These are phyloP conservation scores for Aphelenchoides fujianensis DNA, from an alignment of 1,140 invertebrate species.

Conservation along the genomic window DNA sequence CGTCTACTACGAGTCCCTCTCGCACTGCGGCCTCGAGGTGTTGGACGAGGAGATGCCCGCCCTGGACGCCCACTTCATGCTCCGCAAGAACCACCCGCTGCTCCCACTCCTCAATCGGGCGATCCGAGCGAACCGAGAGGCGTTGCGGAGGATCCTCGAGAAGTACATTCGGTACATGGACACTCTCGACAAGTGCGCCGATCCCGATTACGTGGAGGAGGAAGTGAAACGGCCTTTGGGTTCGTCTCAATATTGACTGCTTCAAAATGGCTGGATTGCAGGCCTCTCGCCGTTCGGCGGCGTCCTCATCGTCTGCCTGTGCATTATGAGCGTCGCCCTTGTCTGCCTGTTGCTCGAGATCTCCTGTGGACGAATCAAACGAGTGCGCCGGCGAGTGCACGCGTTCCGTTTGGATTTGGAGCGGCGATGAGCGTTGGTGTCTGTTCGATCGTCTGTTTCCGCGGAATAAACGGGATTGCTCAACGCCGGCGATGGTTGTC, in stretches of 20 bases:
- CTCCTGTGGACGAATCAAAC: background rate
- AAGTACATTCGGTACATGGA: background rate
- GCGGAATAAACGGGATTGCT: too few species aligned
- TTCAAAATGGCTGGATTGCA: too few species aligned
- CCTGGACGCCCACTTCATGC: background rate
- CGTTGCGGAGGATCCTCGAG: background rate
- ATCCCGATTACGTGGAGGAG: background rate
- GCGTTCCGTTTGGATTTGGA: background rate
- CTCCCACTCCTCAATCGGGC: background rate
- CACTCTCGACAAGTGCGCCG: background rate
- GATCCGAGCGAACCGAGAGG: background rate
- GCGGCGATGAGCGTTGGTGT: background rate
- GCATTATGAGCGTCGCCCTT: background rate
- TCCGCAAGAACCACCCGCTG: constrained; percentile 1
- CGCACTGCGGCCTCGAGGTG: background rate
- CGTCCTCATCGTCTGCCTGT: background rate
- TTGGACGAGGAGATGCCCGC: background rate
- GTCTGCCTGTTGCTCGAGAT: background rate
- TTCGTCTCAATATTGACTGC: background rate
- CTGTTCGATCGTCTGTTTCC: too few species aligned
- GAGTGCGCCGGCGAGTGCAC: background rate
- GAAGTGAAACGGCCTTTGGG: background rate
- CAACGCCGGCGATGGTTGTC: too few species aligned
- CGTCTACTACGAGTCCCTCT: background rate
- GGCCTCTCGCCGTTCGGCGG: background rate